Evolutionary conservation across 2,888 invertebrate genomes (phyloP).

Genomic region (Leuctra nigra): DNA sequence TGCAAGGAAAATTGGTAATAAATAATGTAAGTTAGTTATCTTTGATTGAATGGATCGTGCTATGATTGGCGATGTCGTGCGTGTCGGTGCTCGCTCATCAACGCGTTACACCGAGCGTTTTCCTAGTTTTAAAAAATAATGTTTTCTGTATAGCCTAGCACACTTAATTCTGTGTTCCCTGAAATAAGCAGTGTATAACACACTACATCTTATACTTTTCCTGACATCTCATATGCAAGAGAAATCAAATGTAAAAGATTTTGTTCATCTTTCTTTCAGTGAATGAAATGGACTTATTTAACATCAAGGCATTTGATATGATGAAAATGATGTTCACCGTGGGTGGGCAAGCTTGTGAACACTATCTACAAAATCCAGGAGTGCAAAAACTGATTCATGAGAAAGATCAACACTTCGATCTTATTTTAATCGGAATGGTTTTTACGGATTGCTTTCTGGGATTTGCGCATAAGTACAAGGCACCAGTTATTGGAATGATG

Average conservation of each 20-base stretch:
- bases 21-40: no score
- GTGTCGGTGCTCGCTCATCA: no score
- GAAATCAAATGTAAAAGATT: no score
- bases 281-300: neutral
- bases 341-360: slow-evolving; percentile 9
- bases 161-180: neutral
- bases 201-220: neutral
- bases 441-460: slow-evolving; percentile 33
- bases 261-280: no score
- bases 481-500: slow-evolving; percentile 29
- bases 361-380: slow-evolving; percentile 18
- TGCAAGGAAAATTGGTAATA: no score
- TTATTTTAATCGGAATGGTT: slow-evolving; percentile 30
- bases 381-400: slow-evolving; percentile 28
- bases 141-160: neutral
- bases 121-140: neutral
- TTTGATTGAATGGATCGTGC: no score
- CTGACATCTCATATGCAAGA: neutral
- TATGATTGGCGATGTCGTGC: no score
- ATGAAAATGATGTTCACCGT: neutral
- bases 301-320: neutral
- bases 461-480: slow-evolving; percentile 31
- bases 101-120: neutral
- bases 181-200: neutral
- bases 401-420: slow-evolving; percentile 31